Conservation (phyloP, 2,113 vertebrate species). For the Sigmodon hispidus region DNA sequence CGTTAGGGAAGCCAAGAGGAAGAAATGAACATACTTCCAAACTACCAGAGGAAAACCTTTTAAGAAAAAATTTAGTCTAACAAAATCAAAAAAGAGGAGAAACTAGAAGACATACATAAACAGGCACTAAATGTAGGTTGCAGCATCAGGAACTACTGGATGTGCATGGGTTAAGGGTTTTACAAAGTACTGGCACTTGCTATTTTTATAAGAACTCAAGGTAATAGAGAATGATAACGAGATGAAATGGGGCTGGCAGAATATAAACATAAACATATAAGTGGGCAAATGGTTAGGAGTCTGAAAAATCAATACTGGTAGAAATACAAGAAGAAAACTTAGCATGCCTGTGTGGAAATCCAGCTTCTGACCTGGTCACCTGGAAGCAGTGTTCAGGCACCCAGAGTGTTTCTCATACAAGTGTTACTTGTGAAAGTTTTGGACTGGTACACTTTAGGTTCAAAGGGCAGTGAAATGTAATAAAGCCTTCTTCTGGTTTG, state of each 20-base stretch:
- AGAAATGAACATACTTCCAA: conserved; percentile 18
- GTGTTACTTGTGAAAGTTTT: neutral
- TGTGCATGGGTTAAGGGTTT: neutral
- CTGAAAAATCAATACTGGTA: conserved; percentile 5
- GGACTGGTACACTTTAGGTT: neutral
- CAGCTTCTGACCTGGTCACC: conserved; percentile 9
- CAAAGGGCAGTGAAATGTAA: neutral
- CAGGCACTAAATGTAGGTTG: neutral
- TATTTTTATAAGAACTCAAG: conserved; percentile 32
- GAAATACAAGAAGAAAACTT: neutral
- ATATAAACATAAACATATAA: neutral
- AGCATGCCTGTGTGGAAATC: neutral
- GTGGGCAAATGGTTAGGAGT: neutral
- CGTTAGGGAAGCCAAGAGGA: neutral
- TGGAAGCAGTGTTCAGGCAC: conserved; percentile 5
- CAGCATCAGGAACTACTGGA: neutral
- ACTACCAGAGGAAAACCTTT: neutral
- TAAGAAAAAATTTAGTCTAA: conserved; percentile 35
- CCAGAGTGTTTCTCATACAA: neutral
- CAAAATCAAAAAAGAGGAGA: neutral
- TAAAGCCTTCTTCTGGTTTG: neutral
- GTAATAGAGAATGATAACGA: neutral
- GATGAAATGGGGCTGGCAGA: neutral
- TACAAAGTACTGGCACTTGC: neutral
- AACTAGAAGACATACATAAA: neutral